Conservation (phyloP, 1,140 invertebrate genomes). For the Drosophila sucinea region DNA sequence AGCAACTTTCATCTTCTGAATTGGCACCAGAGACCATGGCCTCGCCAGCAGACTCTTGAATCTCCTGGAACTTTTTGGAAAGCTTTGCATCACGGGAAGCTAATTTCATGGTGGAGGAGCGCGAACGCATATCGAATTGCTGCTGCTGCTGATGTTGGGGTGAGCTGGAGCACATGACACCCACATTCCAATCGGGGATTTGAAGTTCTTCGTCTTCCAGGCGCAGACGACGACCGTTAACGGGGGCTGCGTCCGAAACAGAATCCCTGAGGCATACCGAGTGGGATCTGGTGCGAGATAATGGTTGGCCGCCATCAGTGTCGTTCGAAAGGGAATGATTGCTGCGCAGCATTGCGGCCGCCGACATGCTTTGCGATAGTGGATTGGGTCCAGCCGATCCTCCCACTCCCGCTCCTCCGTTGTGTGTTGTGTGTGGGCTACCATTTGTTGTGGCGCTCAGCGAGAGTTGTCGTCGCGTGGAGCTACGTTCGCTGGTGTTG, state of each 20-base stretch:
- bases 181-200: constrained; percentile 48
- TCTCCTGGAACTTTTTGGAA: constrained; percentile 83
- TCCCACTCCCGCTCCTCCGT: neutral
- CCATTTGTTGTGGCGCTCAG: constrained; percentile 63
- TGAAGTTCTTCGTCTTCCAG: constrained; percentile 16
- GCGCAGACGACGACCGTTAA: neutral
- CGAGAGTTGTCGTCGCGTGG: constrained; percentile 82
- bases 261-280: constrained; percentile 64
- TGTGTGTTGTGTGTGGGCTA: constrained; percentile 9
- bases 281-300: constrained; percentile 71
- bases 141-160: constrained; percentile 32
- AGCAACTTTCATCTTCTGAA: constrained; percentile 85
- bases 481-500: constrained; percentile 67
- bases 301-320: constrained; percentile 32
- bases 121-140: constrained; percentile 45
- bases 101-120: constrained; percentile 69
- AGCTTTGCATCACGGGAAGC: constrained; percentile 71
- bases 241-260: constrained; percentile 11
- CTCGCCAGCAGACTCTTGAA: constrained; percentile 87
- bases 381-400: constrained; percentile 74
- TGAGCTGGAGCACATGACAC: constrained; percentile 60
- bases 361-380: constrained; percentile 85
- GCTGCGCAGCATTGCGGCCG: constrained; percentile 77
- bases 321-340: constrained; percentile 46
- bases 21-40: constrained; percentile 85